Percentiles rank a stretch among this genome's conserved stretches.
Evolutionary conservation across 2,113 vertebrate species (phyloP).

Genomic region (Rhabdornis inornatus): DNA sequence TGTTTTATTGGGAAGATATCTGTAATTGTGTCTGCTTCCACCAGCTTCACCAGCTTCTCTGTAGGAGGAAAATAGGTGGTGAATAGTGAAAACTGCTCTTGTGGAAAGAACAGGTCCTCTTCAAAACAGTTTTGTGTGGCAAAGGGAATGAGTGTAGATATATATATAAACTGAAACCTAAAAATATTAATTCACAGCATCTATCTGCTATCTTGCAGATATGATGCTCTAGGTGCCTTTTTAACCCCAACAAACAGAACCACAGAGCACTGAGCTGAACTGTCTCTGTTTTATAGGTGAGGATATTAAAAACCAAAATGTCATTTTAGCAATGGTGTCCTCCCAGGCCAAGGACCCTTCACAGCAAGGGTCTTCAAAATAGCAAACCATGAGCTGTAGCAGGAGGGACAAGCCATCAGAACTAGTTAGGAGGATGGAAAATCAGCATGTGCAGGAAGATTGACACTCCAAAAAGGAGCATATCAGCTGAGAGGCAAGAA

Average conservation of each 20-base stretch:
- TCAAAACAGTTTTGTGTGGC: not conserved
- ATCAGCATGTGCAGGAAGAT: not conserved
- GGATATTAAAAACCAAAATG: not conserved
- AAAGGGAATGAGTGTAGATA: not conserved
- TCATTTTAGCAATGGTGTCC: not conserved
- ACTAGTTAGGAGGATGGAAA: not conserved
- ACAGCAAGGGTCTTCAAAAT: not conserved
- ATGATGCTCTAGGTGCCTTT: not conserved
- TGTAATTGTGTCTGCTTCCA: not conserved
- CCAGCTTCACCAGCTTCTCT: not conserved
- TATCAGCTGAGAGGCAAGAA: not conserved
- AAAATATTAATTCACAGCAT: not conserved
- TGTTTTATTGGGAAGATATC: not conserved
- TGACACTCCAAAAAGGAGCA: not conserved
- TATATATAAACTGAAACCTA: not conserved
- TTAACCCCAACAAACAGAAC: not conserved
- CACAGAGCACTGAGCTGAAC: not conserved
- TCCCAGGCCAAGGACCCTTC: not conserved
- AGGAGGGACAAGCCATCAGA: not conserved
- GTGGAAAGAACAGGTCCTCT: not conserved
- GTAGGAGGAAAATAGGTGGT: not conserved
- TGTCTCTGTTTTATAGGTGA: not conserved
- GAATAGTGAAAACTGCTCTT: not conserved
- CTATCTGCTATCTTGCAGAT: not conserved
- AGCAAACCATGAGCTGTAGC: not conserved